Base-by-base conservation (phyloP, 2,888 invertebrate genomes). In the Fragum sueziense region DNA sequence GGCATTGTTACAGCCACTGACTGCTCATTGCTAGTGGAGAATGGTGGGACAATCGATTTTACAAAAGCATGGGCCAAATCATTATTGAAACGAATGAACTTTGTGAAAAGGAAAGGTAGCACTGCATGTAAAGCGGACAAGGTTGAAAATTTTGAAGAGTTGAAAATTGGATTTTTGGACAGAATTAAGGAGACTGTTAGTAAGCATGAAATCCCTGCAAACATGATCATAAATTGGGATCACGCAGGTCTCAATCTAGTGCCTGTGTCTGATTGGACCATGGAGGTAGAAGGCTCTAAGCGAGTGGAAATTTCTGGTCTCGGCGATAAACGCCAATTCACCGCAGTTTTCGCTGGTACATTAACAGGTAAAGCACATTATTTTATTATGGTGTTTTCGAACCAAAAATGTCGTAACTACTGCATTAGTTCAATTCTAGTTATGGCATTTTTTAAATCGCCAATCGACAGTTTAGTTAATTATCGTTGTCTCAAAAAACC, bases 321-420 rank as follows among this genome's bases (percentile, higher is more conserved):
- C 9, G 68, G 69, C 22, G 69, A 77, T 29, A 77, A 77, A 59
- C 52, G 72, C n/a, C 67, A 77, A 77, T 71, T 72, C 17, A 77
- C 77, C 31, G 77, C 20, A 17, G 27, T 62, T 7, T 62, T 62
- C 29, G 31, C 62, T 29, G 31, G 9, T 11, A 31, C 62, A 14
- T 25, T 25, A 9, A 62, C 62, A 62, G 27, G 62, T 62, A 62
- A 17, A n/a, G n/a, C n/a, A n/a, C n/a, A n/a, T n/a, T n/a, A n/a
- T n/a, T n/a, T n/a, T n/a, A n/a, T n/a, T 47, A 14, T 14, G n/a
- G n/a, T n/a, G n/a, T n/a, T n/a, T n/a, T n/a, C n/a, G n/a, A n/a
- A n/a, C n/a, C n/a, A n/a, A n/a, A n/a, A n/a, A n/a, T n/a, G n/a
- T n/a, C n/a, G n/a, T n/a, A n/a, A n/a, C n/a, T n/a, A n/a, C n/a